Evolutionary conservation across 30 jellyfish, hydroid and myxozoan species (phyloP).

Genomic region (Nemopilema nomurai): DNA sequence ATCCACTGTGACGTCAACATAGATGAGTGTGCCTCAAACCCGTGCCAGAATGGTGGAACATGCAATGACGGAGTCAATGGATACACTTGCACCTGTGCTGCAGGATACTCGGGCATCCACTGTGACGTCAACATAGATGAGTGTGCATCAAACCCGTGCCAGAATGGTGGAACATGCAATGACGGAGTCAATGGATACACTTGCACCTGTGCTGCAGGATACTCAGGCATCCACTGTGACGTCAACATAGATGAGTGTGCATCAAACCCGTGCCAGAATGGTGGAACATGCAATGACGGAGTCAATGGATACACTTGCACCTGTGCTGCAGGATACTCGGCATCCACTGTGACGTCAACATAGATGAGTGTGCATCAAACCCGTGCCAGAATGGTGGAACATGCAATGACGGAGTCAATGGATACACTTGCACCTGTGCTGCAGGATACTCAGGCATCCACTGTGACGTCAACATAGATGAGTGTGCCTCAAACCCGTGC

Average conservation of each 20-base stretch:
- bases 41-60: slow-evolving; percentile 53
- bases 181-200: slow-evolving; percentile 17
- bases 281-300: slow-evolving; percentile 43
- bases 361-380: slow-evolving; percentile 37
- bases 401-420: slow-evolving; percentile 36
- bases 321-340: slow-evolving; percentile 57
- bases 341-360: slow-evolving; percentile 22
- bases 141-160: slow-evolving; percentile 38
- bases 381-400: slow-evolving; percentile 58
- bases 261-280: slow-evolving; percentile 43
- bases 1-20: slow-evolving; percentile 32
- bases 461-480: slow-evolving; percentile 38
- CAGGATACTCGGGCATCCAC: slow-evolving; percentile 44
- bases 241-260: slow-evolving; percentile 48
- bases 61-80: slow-evolving; percentile 43
- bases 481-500: slow-evolving; percentile 36
- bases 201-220: slow-evolving; percentile 41
- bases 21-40: slow-evolving; percentile 41
- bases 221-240: slow-evolving; percentile 28
- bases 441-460: slow-evolving; percentile 33
- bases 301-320: slow-evolving; percentile 36
- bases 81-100: slow-evolving; percentile 28
- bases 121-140: slow-evolving; percentile 34
- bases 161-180: slow-evolving; percentile 35
- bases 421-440: slow-evolving; percentile 29